Conservation (phyloP, 2,113 vertebrate species). For the Cephalophus harveyi region DNA sequence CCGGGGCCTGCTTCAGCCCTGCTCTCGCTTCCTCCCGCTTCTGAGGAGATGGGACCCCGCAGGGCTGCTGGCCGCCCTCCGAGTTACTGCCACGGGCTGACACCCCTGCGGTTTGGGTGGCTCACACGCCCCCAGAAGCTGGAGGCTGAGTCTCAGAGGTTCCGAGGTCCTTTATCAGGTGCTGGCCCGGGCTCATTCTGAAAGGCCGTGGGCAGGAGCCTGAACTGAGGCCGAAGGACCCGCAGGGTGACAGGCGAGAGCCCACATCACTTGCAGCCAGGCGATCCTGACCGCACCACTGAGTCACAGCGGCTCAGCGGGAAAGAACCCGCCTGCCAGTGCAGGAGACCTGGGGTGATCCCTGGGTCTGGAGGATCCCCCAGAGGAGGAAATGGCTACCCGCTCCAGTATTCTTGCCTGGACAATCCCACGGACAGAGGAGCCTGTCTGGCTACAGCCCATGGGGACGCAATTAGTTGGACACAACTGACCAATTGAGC, state of each 20-base stretch:
- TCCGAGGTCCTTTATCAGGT: not conserved
- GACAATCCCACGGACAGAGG: not conserved
- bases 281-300: fast-evolving
- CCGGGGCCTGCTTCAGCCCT: not conserved
- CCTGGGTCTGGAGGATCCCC: not conserved
- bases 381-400: not conserved
- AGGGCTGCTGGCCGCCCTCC: not conserved
- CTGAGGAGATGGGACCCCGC: fast-evolving
- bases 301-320: not conserved
- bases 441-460: not conserved
- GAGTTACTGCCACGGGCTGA: fast-evolving
- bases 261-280: not conserved
- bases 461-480: not conserved
- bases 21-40: not conserved
- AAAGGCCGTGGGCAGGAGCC: not conserved
- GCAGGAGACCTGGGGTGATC: not conserved
- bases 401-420: not conserved
- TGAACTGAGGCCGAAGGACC: not conserved
- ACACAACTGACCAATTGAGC: fast-evolving
- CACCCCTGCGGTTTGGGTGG: not conserved
- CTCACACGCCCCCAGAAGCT: not conserved
- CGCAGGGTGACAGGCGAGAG: no score
- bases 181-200: not conserved
- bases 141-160: not conserved
- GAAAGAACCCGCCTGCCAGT: not conserved